These are phyloP conservation scores for Halictus rubicundus DNA, from an alignment of 1,140 invertebrate species.

Conservation along the genomic window DNA sequence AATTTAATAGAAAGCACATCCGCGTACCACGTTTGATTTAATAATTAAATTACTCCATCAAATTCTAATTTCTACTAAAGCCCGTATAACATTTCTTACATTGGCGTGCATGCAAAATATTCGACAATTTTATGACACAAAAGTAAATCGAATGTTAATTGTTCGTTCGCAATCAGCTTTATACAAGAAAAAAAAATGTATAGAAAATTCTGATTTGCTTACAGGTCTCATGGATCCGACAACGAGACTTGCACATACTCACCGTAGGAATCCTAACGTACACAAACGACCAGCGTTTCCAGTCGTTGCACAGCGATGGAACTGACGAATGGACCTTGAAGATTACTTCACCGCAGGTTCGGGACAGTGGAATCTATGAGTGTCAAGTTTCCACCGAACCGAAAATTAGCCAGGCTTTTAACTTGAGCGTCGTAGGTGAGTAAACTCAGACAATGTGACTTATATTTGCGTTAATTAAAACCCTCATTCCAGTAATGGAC, in stretches of 20 bases:
- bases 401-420: slow-evolving; percentile 90
- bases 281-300: slow-evolving; percentile 88
- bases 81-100: no score
- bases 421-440: slow-evolving; percentile 91
- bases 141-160: no score
- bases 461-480: not conserved
- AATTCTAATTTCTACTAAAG: no score
- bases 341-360: slow-evolving; percentile 88
- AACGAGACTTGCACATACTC: slow-evolving; percentile 87
- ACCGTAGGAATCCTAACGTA: slow-evolving; percentile 88
- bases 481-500: no score
- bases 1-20: no score
- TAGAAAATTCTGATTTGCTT: slow-evolving; percentile 37
- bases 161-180: not conserved
- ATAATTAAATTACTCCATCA: no score
- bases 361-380: slow-evolving; percentile 89
- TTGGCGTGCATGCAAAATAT: no score
- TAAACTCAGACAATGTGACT: slow-evolving; percentile 56
- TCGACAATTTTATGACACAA: no score
- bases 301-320: slow-evolving; percentile 90
- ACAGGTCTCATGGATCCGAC: slow-evolving; percentile 89
- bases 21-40: no score
- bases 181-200: no score
- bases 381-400: slow-evolving; percentile 94
- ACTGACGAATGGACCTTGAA: slow-evolving; percentile 94